These are phyloP conservation scores for Cacoxenus indagator DNA, from an alignment of 2,888 invertebrate genomes.

Conservation along the genomic window DNA sequence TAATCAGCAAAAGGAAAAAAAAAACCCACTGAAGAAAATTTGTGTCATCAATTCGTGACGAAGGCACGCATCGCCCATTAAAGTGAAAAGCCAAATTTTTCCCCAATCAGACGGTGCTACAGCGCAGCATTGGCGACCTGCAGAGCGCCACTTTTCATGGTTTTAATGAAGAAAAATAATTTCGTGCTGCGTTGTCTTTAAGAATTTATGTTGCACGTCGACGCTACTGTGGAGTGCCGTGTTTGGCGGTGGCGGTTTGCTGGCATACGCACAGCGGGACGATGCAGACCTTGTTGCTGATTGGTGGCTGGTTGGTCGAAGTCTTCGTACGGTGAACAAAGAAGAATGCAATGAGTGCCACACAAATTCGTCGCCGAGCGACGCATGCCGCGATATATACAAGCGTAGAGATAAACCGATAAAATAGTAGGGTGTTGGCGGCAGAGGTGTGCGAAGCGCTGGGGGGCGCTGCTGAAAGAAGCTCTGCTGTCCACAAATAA, in stretches of 20 bases:
- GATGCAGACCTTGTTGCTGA: neutral
- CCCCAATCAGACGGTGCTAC: too few species aligned
- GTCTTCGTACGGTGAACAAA: too few species aligned
- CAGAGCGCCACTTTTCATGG: neutral
- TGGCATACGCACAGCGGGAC: slow-evolving; percentile 7
- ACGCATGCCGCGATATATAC: too few species aligned
- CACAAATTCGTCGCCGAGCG: too few species aligned
- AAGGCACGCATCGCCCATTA: neutral
- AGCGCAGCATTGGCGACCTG: neutral
- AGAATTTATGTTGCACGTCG: slow-evolving; percentile 4
- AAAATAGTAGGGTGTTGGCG: too few species aligned
- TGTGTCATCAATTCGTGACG: neutral
- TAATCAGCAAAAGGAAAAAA: slow-evolving; percentile 12
- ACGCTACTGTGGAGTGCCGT: slow-evolving; percentile 10
- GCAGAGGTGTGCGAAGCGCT: too few species aligned
- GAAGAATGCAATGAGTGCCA: too few species aligned
- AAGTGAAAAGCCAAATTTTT: neutral
- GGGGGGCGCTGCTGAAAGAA: neutral
- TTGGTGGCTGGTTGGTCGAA: neutral
- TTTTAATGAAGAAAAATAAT: slow-evolving; percentile 20
- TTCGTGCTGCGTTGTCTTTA: neutral
- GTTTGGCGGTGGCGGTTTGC: too few species aligned
- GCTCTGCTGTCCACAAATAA: slow-evolving; percentile 19
- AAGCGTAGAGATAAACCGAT: too few species aligned
- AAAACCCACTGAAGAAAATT: slow-evolving; percentile 25